Base-by-base conservation (phyloP, 1,140 invertebrate species). In the Drosophila parabipectinata region DNA sequence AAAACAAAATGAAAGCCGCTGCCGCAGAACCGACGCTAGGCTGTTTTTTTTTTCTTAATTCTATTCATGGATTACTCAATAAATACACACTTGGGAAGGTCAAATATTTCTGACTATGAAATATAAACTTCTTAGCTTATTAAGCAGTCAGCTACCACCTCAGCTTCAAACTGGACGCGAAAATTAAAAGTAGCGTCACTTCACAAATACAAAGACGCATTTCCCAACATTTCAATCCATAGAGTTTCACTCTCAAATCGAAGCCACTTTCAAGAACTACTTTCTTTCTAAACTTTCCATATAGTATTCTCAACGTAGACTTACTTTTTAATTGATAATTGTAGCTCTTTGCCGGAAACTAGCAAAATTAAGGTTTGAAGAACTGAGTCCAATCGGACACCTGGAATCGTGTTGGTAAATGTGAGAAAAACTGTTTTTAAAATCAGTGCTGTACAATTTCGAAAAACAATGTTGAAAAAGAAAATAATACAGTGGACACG, bases 1-100 rank as follows among this genome's bases (percentile, higher is more conserved):
- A 82, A 88, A 88, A 88, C 84, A 88, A 88, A 88, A 88, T 88
- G 80, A 84, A 84, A 78, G 80, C 81, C 80, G 72, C 67, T 72
- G 72, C 30, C 58, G 64, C 39, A 68, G 62, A 56, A 68, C 26
- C 51, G 79, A 88, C 83, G 79, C 75, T 60, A 10, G 48, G 34
- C 14, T 14, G 47, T 67, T 41, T 18, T 18, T 15, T 15, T 67
- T 74, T 63, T 21, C 41, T 14, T 7, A 44, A 44, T 12, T 1
- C 39, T 14, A 41, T 37, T 37, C 10, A 37, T 10, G 12, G 34
- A 12, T 44, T 21, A 14, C 39, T 71, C 14, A 21, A 8, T 24
- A 10, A 37, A n/a, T 37, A 37, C 34, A 37, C 10, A 37, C 34
- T 37, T n/a, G 1, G 12, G 4, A 37, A 37, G 10, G 34, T 12